A percentile compares a stretch with the other conserved stretches of the same genome.
phyloP scores from a whole-genome alignment of 2,888 invertebrate genomes.

The Panzeria rudis region DNA sequence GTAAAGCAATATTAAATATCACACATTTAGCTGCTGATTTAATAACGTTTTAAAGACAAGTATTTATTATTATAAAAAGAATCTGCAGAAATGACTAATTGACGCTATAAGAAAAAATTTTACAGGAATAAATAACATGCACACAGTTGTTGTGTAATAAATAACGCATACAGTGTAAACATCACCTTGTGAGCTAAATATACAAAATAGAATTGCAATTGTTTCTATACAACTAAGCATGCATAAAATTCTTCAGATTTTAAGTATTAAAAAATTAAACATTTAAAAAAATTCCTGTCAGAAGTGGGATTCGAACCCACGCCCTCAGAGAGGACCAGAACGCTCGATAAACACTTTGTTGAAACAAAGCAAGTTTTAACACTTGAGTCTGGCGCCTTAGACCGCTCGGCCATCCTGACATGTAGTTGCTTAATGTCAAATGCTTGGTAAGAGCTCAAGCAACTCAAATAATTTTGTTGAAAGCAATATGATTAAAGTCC shows the following conservation, averaged over 20 bases:
- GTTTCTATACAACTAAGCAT: background rate
- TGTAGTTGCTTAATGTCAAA: background rate
- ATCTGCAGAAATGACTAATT: background rate
- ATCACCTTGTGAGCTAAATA: no score
- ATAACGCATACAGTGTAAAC: no score
- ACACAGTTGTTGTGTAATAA: constrained; percentile 67
- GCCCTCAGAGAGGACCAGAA: constrained; percentile 81
- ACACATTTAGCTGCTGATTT: background rate
- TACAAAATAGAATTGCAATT: no score
- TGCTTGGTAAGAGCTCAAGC: background rate
- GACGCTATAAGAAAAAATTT: constrained; percentile 17
- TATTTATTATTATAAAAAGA: background rate
- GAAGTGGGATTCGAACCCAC: constrained; percentile 83
- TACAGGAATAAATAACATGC: constrained; percentile 74
- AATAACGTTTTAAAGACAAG: background rate
- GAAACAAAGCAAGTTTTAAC: constrained; percentile 54
- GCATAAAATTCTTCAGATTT: no score
- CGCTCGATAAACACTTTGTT: constrained; percentile 67
- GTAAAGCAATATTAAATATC: background rate
- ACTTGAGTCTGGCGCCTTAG: constrained; percentile 82
- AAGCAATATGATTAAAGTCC: background rate
- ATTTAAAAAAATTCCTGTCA: constrained; percentile 77
- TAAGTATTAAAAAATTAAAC: no score
- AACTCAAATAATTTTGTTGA: background rate
- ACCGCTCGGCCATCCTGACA: constrained; percentile 83